These are phyloP conservation scores for Sebastes oblongus DNA, from an alignment of 2,797 vertebrate species.

Conservation along the genomic window DNA sequence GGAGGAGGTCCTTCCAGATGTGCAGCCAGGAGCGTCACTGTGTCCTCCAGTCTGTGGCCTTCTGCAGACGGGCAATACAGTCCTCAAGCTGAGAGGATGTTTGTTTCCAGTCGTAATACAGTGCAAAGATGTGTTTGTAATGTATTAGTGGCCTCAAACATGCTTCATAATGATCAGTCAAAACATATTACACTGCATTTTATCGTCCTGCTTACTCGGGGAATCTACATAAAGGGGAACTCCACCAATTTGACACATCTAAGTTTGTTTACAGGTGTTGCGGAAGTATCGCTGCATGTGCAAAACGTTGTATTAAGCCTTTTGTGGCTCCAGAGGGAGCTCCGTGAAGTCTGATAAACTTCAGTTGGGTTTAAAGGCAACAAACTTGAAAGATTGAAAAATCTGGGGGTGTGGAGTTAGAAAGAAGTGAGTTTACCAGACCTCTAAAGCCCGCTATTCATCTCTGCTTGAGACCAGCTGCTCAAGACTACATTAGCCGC, in stretches of 20 bases:
- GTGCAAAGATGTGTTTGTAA: neutral
- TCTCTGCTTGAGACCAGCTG: too few species aligned
- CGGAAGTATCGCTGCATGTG: neutral
- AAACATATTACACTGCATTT: neutral
- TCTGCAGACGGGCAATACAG: slow-evolving; percentile 57
- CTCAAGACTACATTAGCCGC: too few species aligned
- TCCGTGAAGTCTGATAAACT: neutral
- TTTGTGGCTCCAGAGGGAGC: neutral
- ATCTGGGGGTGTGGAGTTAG: too few species aligned
- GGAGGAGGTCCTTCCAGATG: slow-evolving; percentile 67
- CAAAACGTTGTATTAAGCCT: neutral
- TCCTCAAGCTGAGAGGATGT: neutral
- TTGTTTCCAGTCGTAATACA: neutral
- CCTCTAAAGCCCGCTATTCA: too few species aligned
- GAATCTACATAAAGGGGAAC: neutral
- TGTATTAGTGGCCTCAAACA: neutral
- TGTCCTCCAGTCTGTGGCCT: slow-evolving; percentile 77
- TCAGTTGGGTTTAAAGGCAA: too few species aligned
- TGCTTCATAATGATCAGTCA: neutral
- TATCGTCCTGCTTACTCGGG: neutral
- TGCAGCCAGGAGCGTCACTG: slow-evolving; percentile 63
- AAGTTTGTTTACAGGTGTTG: too few species aligned
- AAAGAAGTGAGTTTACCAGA: too few species aligned
- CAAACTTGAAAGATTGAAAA: too few species aligned
- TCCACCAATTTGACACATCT: neutral